Evolutionary conservation across 2,113 vertebrate species (phyloP), one percentile per base, ranked within the genome.

Genomic region (Colossoma macropomum): DNA sequence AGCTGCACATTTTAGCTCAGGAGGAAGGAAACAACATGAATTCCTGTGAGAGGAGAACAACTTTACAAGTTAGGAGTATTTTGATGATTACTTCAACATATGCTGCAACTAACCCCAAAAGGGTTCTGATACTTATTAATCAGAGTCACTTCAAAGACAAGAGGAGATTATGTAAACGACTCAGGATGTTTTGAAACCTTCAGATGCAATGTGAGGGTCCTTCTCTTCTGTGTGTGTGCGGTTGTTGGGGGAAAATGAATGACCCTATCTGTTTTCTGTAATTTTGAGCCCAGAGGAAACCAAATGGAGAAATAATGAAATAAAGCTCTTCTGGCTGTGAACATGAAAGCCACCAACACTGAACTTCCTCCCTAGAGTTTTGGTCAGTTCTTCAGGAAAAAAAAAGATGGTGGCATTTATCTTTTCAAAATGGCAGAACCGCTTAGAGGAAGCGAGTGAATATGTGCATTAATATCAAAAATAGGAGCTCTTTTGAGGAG

Each of bases 341-440:
- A 90, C 86, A 90, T 92, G 83, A 93, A 92, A 92, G 85, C 83
- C 84, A 88, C 87, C 84, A 80, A 75, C 69, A 77, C 86, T 86
- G 86, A 89, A 84, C 88, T 89, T 92, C 86, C 86, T 91, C 86
- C 88, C 88, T 72, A 50, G 81, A 86, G 87, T 86, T 89, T 71
- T 87, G 77, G 75, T 80, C 59, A 87, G 88, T 85, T 77, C 77
- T 73, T 86, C 65, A 30, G 38, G 71, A 85, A 66, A 68, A 16
- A 52, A 30, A 21, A 45, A 6, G 9, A 62, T 10, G 8, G 17
- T 62, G 56, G 56, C 56, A 65, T 77, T 79, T 23, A 38, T 68
- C 10, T 25, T 70, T 38, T 32, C 59, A 69, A 16, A 56, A 69
- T 70, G 23, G 75, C 62, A 77, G 13, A 60, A 2, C 23, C 13